Base-by-base conservation (phyloP, 2,888 invertebrate genomes). In the Nomada flava region DNA sequence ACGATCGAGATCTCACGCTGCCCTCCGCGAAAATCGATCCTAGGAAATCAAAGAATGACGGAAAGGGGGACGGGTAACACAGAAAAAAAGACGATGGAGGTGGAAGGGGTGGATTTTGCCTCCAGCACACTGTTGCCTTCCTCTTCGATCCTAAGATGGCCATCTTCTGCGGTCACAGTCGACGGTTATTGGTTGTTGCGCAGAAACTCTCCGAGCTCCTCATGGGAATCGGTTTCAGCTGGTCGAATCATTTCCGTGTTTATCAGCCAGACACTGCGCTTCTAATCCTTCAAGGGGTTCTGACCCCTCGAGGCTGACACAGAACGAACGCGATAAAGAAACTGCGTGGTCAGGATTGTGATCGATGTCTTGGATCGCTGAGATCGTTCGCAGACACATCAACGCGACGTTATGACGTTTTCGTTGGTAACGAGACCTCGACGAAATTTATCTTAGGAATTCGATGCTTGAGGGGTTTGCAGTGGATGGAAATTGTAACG, bases 81-180 rank as follows among this genome's bases (percentile, higher is more conserved):
- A 15, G 53, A 60, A 7, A 29, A 26, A 63, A 60, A 29, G 44
- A 60, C 42, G n/a, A 55, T 23, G 11, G 20, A 55, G 15, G 62
- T 23, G 47, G 50, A 64, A 77, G 60, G 79, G 79, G 84, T 64
- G 68, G 20, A 70, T 67, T 82, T 76, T 74, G 57, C 76, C 59
- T 57, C 69, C 72, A 67, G 83, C 75, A 36, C 26, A 23, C 72
- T 26, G n/a, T n/a, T 63, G 62, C 50, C 44, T 59, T 79, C 70
- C 70, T 57, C 42, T 20, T 36, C 71, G 78, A 82, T 83, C 72
- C 26, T 59, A 59, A 55, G 76, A 76, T 78, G 59, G 79, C 79
- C 87, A 82, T 86, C 84, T 83, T 86, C 89, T 91, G 90, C 86
- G 91, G 89, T 91, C 87, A 83, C 88, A 79, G 89, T 88, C 86